Evolutionary conservation across 1,140 invertebrate genomes (phyloP), one percentile per base, ranked within the genome.

Genomic region (Hyposmocoma kahamanoa): DNA sequence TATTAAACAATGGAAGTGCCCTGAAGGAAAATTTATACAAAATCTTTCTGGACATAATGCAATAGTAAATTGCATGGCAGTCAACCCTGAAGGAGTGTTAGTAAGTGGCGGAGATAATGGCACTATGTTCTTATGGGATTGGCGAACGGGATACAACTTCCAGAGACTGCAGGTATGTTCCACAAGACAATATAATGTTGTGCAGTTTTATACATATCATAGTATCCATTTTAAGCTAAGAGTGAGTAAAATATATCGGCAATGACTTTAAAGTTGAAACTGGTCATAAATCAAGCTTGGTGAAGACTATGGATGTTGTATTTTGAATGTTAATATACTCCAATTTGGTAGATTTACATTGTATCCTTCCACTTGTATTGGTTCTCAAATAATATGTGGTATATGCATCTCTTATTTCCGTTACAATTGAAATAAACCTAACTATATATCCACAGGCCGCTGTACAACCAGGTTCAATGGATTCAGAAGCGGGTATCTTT

Each of bases 31-130:
- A 72, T 99, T 99, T 72, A 93, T 99, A 50, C 98, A 99, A 79
- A 99, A 99, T 87, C 87, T 99, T 28, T 93, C 94, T 0, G 98
- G 98, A 0, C 98, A 99, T 73, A 99, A 98, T 85, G 94, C 97
- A 0, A 99, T 99, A 53, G 92, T 99, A 0, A 99, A 99, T 81
- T 97, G 97, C 64, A 88, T 99, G 70, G 97, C 95, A 6, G 91
- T 97, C 0, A 99, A 99, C 87, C 88, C 90, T 2, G 97, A 98
- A 65, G 96, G 97, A 0, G 98, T 99, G 19, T 85, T 99, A 2
- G 97, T 99, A 2, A 99, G 97, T 21, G 98, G 97, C 41, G 98
- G 96, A 44, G 98, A 99, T 77, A 99, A 99, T 87, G 98, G 98
- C n/a, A 97, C 97, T 6, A 91, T 99, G 88, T 92, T 96, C 77